A percentile compares a stretch with the other conserved stretches of the same genome.
phyloP scores from a whole-genome alignment of 2,113 vertebrate genomes.

The Ancistrus triradiatus region DNA sequence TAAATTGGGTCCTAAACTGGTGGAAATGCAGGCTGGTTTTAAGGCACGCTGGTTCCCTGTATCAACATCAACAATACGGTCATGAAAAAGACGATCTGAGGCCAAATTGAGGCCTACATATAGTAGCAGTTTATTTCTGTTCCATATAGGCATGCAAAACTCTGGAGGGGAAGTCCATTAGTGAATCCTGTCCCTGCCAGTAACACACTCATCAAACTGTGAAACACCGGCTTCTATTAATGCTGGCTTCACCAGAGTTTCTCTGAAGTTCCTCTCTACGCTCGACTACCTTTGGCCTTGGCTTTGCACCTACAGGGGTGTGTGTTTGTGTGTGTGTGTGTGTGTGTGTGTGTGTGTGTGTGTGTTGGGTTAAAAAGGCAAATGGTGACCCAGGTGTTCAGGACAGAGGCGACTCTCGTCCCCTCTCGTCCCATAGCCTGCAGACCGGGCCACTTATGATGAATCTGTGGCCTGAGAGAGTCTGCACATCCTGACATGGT shows the following conservation, averaged over 20 bases:
- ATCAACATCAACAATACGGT: no score
- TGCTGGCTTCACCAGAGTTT: neutral
- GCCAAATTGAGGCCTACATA: constrained; percentile 17
- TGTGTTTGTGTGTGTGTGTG: neutral
- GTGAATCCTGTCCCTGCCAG: constrained; percentile 18
- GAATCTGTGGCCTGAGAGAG: constrained; percentile 74
- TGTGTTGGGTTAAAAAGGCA: constrained; percentile 31
- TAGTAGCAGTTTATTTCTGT: constrained; percentile 43
- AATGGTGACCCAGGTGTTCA: constrained; percentile 44
- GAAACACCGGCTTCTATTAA: neutral
- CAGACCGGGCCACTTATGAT: constrained; percentile 69
- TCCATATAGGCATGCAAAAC: constrained; percentile 2
- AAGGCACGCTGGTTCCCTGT: no score
- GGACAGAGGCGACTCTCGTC: constrained; percentile 38
- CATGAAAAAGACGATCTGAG: neutral
- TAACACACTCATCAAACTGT: neutral
- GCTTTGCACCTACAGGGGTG: constrained; percentile 1
- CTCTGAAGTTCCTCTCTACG: constrained; percentile 13
- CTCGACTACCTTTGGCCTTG: constrained; percentile 8
- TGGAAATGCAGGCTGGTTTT: no score
- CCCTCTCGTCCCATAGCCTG: constrained; percentile 51
- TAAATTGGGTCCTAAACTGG: no score
- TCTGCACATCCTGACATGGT: constrained; percentile 72
- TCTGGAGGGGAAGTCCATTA: constrained; percentile 14
- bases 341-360: neutral